Evolutionary conservation across 2,797 vertebrate species (phyloP), one percentile per base, ranked within the genome.

Genomic region (Pelochelys cantorii): DNA sequence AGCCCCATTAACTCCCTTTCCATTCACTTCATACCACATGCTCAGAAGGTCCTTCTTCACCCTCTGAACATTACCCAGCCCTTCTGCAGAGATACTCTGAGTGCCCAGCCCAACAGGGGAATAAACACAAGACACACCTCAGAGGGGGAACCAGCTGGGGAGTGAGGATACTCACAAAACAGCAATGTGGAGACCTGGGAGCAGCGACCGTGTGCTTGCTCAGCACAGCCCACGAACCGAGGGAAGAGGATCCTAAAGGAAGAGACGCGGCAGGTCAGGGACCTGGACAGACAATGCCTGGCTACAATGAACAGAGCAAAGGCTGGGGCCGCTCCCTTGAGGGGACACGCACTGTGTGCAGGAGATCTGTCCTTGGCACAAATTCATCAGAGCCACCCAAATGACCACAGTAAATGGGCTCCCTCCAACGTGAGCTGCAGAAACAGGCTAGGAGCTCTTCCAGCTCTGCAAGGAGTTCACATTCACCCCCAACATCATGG

Each of bases 121-220:
- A 11, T 71, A 37, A 71, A 22, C 68, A 23, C 34, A 6, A 22
- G 68, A 68, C 11, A 60, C 27, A 27, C 27, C 27, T 27, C 34
- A 71, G 55, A 9, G 22, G 11, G 14, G 14, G 15, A 11, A 23
- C 78, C 37, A 56, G 57, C 29, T 65, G 29, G 10, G 53, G 52
- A 77, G 68, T 10, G 18, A 11, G 42, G 29, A 83, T 79, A 91
- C 90, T 87, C 75, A 91, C 90, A 34, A 25, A 83, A 60, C 25
- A 80, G 31, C 42, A 57, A 31, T 20, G 13, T 62, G 48, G 60
- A 53, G 74, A 54, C 25, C 31, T 54, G 25, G 59, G 53, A 91
- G 74, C 7, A 17, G 54, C 71, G 55, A n/a, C n/a, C 27, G 68
- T 5, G 53, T 80, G 25, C 71, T 42, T 81, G 53, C 55, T 65